phyloP scores from a whole-genome alignment of 2,113 vertebrate species.

The Equus quagga region DNA sequence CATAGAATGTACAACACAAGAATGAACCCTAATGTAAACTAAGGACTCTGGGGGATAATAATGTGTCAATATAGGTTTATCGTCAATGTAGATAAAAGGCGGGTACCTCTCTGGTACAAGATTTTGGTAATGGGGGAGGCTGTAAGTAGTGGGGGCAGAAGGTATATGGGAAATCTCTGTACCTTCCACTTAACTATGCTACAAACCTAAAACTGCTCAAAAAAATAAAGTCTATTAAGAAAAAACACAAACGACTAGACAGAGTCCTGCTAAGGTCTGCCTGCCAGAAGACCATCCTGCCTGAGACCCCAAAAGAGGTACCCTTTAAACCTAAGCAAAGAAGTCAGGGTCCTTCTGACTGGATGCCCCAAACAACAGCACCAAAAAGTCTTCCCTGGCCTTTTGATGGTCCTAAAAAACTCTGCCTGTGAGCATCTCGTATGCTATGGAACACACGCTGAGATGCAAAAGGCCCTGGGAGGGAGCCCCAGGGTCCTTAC shows the following conservation, averaged over 20 bases:
- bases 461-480: background rate
- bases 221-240: background rate
- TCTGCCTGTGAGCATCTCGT: background rate
- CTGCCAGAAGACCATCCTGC: background rate
- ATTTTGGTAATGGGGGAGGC: background rate
- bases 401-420: background rate
- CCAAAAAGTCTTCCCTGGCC: background rate
- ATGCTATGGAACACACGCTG: background rate
- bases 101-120: background rate
- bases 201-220: background rate
- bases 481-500: background rate
- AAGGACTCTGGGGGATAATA: background rate
- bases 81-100: background rate
- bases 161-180: background rate
- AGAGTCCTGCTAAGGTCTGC: background rate
- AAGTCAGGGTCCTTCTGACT: background rate
- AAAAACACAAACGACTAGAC: background rate
- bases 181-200: background rate
- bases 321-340: background rate
- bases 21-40: background rate
- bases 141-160: background rate
- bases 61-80: background rate
- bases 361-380: background rate
- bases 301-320: background rate
- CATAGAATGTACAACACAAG: background rate